Evolutionary conservation across 2,797 vertebrate genomes (phyloP).

Genomic region (Clarias pachynema): DNA sequence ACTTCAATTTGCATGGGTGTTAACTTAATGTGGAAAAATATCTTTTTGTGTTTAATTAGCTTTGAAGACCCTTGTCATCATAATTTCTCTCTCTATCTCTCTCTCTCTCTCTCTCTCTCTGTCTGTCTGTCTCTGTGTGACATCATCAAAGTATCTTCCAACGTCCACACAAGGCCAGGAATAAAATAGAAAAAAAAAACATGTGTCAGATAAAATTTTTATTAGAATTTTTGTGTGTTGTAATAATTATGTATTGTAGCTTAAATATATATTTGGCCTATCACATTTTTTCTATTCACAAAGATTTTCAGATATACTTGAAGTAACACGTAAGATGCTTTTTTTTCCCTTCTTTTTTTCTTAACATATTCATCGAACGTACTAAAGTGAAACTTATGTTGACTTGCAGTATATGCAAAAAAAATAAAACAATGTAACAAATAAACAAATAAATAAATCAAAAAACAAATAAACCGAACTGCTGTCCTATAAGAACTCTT

Average conservation of each 20-base stretch:
- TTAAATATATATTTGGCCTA: background rate
- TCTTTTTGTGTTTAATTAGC: background rate
- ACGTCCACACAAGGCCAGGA: background rate
- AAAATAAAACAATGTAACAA: no score
- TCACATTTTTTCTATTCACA: no score
- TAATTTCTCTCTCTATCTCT: constrained; percentile 10
- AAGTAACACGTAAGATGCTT: no score
- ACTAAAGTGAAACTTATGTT: no score
- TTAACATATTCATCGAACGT: no score
- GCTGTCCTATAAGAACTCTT: no score
- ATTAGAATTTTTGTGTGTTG: background rate
- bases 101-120: background rate
- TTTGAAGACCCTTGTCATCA: background rate
- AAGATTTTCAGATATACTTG: no score
- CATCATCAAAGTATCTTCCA: background rate
- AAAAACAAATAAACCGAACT: no score
- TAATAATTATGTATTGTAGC: background rate
- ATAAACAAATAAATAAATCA: no score
- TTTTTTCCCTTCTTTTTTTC: no score
- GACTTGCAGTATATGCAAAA: no score
- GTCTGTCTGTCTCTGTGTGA: background rate
- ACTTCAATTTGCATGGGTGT: background rate
- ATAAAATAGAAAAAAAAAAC: background rate
- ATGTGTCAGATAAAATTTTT: no score
- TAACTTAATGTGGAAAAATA: background rate